Evolutionary conservation across 2,113 vertebrate species (phyloP), one percentile per base, ranked within the genome.

Genomic region (Lonchura striata): DNA sequence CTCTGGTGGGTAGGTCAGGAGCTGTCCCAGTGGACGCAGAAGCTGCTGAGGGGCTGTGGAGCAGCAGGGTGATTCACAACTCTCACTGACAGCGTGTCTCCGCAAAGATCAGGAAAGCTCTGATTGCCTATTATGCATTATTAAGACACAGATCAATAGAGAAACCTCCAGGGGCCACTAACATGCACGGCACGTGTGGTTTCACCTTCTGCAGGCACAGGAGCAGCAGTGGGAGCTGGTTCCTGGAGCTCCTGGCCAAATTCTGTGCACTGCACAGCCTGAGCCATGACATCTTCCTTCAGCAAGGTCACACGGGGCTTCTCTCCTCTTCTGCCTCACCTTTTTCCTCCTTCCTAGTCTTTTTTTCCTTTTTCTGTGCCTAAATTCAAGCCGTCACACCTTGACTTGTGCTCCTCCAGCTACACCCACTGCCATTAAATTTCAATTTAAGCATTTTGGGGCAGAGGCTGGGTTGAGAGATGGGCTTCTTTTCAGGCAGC

Each of bases 61-160:
- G 65, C 92, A 95, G 49, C 64, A 31, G 21, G 37, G 69, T 41
- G 84, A 87, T 78, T 94, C 64, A 74, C 59, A 9, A n/a, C 90
- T 78, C 95, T 72, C 6, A 0, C 79, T 91, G 91, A 78, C 69
- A 94, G 78, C 33, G 39, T 1, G 18, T 60, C 69, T 70, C 66
- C 47, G 24, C 47, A 86, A 82, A 83, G 69, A 31, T 39, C 94
- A 96, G 60, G 60, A 90, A 93, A 94, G 95, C 89, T 69, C 91
- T 93, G 93, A 97, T 96, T 96, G 94, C 81, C 64, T 93, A 94
- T 97, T 97, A 97, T 42, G 69, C 80, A 94, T 97, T 97, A 97
- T 89, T 96, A 96, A 97, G 91, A 95, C 86, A 96, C 31, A 95
- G 86, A 97, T 97, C 97, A 93, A 97, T 97, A 96, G 49, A 83